Conservation (phyloP, 2,113 vertebrate genomes). For the Lagopus muta region DNA sequence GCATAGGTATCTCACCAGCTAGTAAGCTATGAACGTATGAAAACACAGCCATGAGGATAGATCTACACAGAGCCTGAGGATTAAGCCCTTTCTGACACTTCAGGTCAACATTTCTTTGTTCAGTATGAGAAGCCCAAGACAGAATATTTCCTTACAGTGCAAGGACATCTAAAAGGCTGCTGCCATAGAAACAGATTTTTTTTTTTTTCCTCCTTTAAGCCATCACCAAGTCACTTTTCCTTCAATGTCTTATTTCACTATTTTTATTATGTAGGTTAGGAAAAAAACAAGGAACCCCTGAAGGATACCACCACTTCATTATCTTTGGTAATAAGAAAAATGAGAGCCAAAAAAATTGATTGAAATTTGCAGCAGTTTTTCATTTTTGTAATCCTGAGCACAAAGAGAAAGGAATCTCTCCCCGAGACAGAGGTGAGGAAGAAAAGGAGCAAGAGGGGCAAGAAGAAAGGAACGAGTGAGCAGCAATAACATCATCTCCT, state of each 20-base stretch:
- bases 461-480: background rate
- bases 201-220: background rate
- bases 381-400: background rate
- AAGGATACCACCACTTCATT: background rate
- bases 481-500: background rate
- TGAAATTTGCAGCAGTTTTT: background rate
- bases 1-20: background rate
- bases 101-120: background rate
- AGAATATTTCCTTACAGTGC: accelerated
- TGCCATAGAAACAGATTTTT: accelerated
- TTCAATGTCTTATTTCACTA: background rate
- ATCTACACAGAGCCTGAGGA: background rate
- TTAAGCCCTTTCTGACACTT: background rate
- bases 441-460: background rate
- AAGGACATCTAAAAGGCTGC: background rate
- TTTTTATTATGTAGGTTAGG: background rate
- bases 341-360: background rate
- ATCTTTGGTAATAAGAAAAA: background rate
- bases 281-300: background rate
- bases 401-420: background rate
- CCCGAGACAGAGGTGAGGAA: background rate
- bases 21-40: background rate
- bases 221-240: background rate
- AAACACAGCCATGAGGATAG: background rate
- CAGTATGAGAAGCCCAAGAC: background rate